Evolutionary conservation across 2,113 vertebrate genomes (phyloP), one percentile per base, ranked within the genome.

Genomic region (Saguinus imperator): DNA sequence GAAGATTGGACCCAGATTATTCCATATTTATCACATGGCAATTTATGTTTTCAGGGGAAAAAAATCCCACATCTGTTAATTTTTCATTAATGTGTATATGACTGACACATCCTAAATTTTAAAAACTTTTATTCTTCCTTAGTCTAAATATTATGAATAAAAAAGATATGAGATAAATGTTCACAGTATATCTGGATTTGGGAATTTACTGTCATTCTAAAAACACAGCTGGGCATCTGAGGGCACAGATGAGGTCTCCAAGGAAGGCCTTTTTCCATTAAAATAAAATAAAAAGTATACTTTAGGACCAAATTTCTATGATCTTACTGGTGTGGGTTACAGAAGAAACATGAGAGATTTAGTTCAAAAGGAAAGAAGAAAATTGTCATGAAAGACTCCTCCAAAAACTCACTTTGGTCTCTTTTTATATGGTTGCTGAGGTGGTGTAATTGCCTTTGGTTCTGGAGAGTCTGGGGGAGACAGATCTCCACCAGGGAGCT

Each of bases 341-440:
- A 18, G 8, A 77, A 89, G 9, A 86, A 64, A 89, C 45, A 76
- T 48, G 4, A 50, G n/a, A 96, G 9, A 88, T 43, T 89, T 86
- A 88, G 21, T 23, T 37, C 43, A 95, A 94, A 72, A 57, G 17
- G 20, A 96, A 93, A 32, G 4, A 70, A 66, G 18, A 18, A 92
- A 92, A 64, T 6, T 95, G 0, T 77, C 94, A 68, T 72, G 82
- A 96, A 86, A 25, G 18, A 75, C 23, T 8, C 29, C 17, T 66
- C 37, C 16, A 61, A 92, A 98, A 94, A 92, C 99, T 99, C 98
- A 99, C 99, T 99, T 99, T 99, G 99, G 99, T 99, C 99, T 99
- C 99, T 99, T 99, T 98, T 99, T 99, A 97, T 99, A 99, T 50
- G 98, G 97, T 92, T 99, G 98, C 96, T 99, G 99, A 98, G 99